A percentile compares a stretch with the other conserved stretches of the same genome.
These are phyloP conservation scores for Globodera ellingtonae DNA, from an alignment of 1,140 invertebrate genomes.

Conservation along the genomic window DNA sequence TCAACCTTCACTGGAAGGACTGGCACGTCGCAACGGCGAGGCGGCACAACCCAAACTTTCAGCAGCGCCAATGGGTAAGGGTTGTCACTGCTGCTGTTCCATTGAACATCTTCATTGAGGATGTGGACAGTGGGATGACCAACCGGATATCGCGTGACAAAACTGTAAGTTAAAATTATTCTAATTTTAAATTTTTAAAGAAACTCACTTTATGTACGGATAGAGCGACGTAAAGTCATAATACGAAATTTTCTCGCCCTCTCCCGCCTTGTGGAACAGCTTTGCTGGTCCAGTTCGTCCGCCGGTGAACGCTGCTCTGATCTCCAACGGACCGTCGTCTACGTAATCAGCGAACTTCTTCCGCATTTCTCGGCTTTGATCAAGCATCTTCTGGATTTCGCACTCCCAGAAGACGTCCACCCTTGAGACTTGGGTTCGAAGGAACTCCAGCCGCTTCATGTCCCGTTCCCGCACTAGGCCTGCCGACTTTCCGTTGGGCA, in stretches of 20 bases:
- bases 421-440: neutral
- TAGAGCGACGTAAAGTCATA: neutral
- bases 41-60: constrained; percentile 8
- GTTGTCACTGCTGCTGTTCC: neutral
- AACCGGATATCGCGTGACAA: neutral
- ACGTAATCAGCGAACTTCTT: constrained; percentile 1
- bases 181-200: too few relatives aligned
- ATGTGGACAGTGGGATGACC: constrained; percentile 5
- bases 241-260: constrained; percentile 2
- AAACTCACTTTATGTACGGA: neutral
- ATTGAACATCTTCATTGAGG: constrained; percentile 4
- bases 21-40: neutral
- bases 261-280: neutral
- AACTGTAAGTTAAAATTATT: neutral
- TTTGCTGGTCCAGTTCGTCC: neutral
- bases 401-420: constrained; percentile 18
- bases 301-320: neutral
- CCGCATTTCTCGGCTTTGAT: neutral
- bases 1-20: neutral
- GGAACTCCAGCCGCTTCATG: neutral
- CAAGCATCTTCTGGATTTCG: neutral
- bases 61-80: neutral
- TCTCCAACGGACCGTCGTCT: neutral
- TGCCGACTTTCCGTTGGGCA: neutral
- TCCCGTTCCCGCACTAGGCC: neutral